These are phyloP conservation scores for Epizoanthus ramosus DNA, from an alignment of 92 coral and sea anemone species.

Conservation along the genomic window DNA sequence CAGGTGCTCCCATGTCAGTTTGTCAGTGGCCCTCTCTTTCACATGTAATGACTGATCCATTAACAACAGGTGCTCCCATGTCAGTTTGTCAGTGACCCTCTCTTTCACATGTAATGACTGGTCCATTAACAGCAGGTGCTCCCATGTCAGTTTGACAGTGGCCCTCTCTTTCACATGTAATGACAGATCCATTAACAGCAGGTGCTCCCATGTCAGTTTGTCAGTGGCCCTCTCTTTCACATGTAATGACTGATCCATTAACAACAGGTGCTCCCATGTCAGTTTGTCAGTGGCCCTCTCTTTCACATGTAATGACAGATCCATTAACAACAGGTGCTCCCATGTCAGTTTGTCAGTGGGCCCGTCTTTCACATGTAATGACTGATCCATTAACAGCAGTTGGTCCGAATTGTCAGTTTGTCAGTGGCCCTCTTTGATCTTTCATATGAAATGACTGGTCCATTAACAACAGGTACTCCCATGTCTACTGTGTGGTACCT, in stretches of 20 bases:
- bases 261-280: conserved; percentile 72
- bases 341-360: no score
- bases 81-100: background rate
- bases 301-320: background rate
- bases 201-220: conserved; percentile 66
- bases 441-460: background rate
- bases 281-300: no score
- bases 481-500: conserved; percentile 91
- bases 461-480: conserved; percentile 64
- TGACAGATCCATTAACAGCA: conserved; percentile 16
- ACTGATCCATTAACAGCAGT: conserved; percentile 44
- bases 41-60: background rate
- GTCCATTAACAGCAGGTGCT: conserved; percentile 56
- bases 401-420: conserved; percentile 37
- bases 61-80: conserved; percentile 62
- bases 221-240: no score
- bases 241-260: background rate
- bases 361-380: background rate
- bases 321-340: background rate
- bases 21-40: background rate
- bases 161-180: background rate
- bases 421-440: background rate
- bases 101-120: background rate
- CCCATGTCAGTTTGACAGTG: conserved; percentile 40
- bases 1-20: no score